A percentile compares a stretch with the other conserved stretches of the same genome.
These are phyloP conservation scores for Pristionchus maxplancki DNA, from an alignment of 2,888 invertebrate species.

Conservation along the genomic window DNA sequence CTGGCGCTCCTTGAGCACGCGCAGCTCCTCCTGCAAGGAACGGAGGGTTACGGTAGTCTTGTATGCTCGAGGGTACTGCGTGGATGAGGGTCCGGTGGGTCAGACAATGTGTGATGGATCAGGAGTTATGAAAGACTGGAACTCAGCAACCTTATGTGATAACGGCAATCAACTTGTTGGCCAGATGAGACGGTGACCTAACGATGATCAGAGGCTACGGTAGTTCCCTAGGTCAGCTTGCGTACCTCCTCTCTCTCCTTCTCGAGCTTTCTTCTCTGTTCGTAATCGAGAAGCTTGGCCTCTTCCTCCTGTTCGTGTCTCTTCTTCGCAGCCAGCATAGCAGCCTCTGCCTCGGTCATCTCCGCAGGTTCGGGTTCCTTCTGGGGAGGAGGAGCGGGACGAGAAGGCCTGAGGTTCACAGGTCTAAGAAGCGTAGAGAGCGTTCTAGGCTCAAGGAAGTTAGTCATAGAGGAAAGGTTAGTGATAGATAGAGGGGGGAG, in stretches of 20 bases:
- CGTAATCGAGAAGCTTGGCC: slow-evolving; percentile 76
- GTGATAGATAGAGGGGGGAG: background rate
- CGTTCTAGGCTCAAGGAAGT: background rate
- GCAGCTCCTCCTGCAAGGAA: slow-evolving; percentile 91
- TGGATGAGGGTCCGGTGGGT: too few species aligned
- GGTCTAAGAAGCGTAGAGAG: background rate
- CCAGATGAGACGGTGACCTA: too few species aligned
- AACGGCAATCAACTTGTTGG: too few species aligned
- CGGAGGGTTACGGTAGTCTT: background rate
- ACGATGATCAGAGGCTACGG: too few species aligned
- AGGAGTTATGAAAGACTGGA: too few species aligned
- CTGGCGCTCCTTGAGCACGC: slow-evolving; percentile 96
- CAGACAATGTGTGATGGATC: too few species aligned
- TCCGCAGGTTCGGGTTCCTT: slow-evolving; percentile 72
- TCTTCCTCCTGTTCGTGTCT: slow-evolving; percentile 78
- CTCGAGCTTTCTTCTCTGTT: slow-evolving; percentile 83
- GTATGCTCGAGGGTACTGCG: too few species aligned
- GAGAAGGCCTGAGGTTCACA: slow-evolving; percentile 60
- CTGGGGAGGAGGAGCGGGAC: slow-evolving; percentile 67
- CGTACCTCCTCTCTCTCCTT: slow-evolving; percentile 89
- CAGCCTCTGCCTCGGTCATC: slow-evolving; percentile 75
- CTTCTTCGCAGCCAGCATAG: slow-evolving; percentile 72
- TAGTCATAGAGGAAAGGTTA: slow-evolving; percentile 20
- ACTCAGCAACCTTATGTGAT: too few species aligned
- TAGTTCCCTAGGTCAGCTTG: background rate